These are phyloP conservation scores for Paratrypauchen microcephalus DNA, from an alignment of 2,797 vertebrate genomes.

Conservation along the genomic window DNA sequence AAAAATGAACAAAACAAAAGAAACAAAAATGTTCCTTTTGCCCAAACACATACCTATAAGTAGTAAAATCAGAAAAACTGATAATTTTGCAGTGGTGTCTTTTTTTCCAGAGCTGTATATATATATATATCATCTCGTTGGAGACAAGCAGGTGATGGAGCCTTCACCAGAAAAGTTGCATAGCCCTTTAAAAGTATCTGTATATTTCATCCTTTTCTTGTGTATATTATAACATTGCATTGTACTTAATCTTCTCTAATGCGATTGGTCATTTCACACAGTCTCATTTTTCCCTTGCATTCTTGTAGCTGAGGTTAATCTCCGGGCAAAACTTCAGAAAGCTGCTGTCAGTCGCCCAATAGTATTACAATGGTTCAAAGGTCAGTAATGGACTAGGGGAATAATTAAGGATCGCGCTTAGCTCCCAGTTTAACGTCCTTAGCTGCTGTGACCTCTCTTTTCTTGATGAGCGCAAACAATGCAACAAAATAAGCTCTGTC, in stretches of 20 bases:
- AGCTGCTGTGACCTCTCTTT: constrained; percentile 47
- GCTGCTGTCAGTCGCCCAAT: constrained; percentile 44
- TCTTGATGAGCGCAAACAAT: constrained; percentile 45
- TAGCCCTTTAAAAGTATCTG: neutral
- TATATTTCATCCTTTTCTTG: neutral
- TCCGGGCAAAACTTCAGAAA: constrained; percentile 27
- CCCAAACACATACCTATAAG: no score
- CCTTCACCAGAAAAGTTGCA: neutral
- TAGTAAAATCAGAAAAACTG: no score
- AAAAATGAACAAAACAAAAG: no score
- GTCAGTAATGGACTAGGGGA: constrained; percentile 48
- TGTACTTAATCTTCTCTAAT: neutral
- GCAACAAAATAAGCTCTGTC: constrained; percentile 36
- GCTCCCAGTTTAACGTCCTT: constrained; percentile 42
- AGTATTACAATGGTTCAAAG: constrained; percentile 51
- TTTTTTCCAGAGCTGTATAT: no score
- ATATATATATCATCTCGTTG: no score
- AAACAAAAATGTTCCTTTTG: no score
- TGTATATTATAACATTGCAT: neutral
- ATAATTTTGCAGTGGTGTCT: no score
- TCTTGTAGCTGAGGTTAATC: constrained; percentile 47
- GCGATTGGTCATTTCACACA: constrained; percentile 25
- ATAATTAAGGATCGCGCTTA: constrained; percentile 56
- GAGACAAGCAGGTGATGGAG: neutral
- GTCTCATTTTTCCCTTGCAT: constrained; percentile 26